Conservation (phyloP, 2,888 invertebrate genomes). For the Microctonus hyperodae region DNA sequence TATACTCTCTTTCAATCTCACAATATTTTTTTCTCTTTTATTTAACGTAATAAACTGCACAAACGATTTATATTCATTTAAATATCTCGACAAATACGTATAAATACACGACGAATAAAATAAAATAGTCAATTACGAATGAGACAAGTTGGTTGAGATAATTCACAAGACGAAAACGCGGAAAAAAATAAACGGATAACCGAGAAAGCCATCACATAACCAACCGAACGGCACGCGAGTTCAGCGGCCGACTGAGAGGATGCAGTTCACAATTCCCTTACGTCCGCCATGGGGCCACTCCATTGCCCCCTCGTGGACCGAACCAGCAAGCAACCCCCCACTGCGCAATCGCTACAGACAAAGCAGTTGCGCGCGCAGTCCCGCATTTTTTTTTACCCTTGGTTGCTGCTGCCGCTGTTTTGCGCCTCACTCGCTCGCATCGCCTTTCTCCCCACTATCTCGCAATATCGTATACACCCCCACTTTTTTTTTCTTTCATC, state of each 20-base stretch:
- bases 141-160: neutral
- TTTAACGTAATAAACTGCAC: neutral
- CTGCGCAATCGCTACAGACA: conserved; percentile 52
- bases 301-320: conserved; percentile 53
- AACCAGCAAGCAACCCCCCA: conserved; percentile 41
- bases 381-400: conserved; percentile 29
- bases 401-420: conserved; percentile 10
- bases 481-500: neutral
- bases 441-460: conserved; percentile 13
- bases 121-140: neutral
- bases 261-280: conserved; percentile 61
- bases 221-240: conserved; percentile 59
- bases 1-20: neutral
- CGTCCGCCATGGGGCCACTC: conserved; percentile 57
- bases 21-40: neutral
- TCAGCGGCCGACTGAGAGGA: conserved; percentile 62
- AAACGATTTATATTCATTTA: neutral
- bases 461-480: too few species aligned
- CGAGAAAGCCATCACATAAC: conserved; percentile 28
- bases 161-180: conserved; percentile 20
- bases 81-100: neutral
- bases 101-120: neutral
- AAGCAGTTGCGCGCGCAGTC: conserved; percentile 61
- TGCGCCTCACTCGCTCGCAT: conserved; percentile 4
- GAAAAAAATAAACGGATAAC: conserved; percentile 25